Conservation (phyloP, 2,113 vertebrate species). For the Peromyscus californicus region DNA sequence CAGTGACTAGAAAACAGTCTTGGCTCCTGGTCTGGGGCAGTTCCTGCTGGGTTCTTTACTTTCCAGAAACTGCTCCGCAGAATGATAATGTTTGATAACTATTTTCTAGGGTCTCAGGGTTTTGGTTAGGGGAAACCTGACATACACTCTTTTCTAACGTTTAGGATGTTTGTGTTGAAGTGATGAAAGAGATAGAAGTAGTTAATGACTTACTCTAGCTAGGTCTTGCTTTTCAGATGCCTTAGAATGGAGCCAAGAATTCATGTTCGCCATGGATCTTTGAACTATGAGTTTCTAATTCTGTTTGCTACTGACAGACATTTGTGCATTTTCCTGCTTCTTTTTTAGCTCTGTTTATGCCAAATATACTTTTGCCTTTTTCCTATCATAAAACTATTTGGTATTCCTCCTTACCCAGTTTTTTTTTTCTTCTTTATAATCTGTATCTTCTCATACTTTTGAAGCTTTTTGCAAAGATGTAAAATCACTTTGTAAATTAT, state of each 20-base stretch:
- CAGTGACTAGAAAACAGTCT: not conserved
- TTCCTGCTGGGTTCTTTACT: not conserved
- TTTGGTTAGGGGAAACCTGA: not conserved
- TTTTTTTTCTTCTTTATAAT: not conserved
- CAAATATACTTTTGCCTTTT: conserved; percentile 29
- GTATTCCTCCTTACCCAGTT: not conserved
- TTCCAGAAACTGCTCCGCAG: not conserved
- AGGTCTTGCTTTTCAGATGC: not conserved
- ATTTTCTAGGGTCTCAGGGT: conserved; percentile 20
- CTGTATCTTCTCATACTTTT: not conserved
- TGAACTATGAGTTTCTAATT: not conserved
- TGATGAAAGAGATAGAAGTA: conserved; percentile 1
- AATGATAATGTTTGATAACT: not conserved
- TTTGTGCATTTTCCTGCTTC: not conserved
- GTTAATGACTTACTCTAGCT: not conserved
- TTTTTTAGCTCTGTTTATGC: not conserved
- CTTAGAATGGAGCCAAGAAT: not conserved
- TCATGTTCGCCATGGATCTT: not conserved
- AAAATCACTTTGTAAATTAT: not conserved
- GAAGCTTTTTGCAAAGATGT: not conserved
- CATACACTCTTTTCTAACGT: not conserved
- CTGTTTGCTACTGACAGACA: not conserved
- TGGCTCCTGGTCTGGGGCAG: not conserved
- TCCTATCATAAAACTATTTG: not conserved
- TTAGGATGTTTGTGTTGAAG: not conserved